Evolutionary conservation across 2,888 invertebrate species (phyloP), one percentile per base, ranked within the genome.

Genomic region (Parnassius mnemosyne): DNA sequence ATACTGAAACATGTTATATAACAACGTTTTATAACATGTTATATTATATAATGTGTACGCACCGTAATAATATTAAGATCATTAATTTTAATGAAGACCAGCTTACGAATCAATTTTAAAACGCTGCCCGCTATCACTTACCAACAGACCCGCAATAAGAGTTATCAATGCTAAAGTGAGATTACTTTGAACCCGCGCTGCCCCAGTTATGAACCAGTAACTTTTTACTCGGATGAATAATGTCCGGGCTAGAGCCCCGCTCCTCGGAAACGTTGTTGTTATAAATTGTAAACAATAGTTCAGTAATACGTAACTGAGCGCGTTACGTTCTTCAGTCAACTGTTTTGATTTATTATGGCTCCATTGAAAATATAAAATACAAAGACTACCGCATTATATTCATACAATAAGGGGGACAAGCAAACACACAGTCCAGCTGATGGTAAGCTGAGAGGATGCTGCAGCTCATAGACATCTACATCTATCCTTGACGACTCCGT

Each of bases 201-300:
- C 51, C 59, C 63, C 55, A 63, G 56, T 59, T 63, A 56, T 42
- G 58, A 59, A 52, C 59, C 55, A 47, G 59, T 51, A 63, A 59
- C 63, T 63, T 63, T 59, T 59, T 41, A 52, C 51, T 47, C 13
- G 16, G 16, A 41, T 59, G 59, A 63, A 50, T 59, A 63, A 55
- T 55, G 55, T 20, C 52, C 52, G 41, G 46, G 2, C 11, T 13
- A 9, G 47, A 41, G 41, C 10, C 13, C 53, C 53, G 10, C 47
- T 34, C 57, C 50, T 13, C 53, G 61, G 58, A 58, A 54, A 57
- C 53, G 59, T 52, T n/a, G 47, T 47, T 57, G 50, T 56, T 55
- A 54, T 63, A 54, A 58, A 63, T 63, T 63, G 55, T 25, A 55
- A 63, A 63, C 63, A 63, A 63, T 58, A 51, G 63, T 58, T 58